phyloP scores from a whole-genome alignment of 2,888 invertebrate species.

The Arge pagana region DNA sequence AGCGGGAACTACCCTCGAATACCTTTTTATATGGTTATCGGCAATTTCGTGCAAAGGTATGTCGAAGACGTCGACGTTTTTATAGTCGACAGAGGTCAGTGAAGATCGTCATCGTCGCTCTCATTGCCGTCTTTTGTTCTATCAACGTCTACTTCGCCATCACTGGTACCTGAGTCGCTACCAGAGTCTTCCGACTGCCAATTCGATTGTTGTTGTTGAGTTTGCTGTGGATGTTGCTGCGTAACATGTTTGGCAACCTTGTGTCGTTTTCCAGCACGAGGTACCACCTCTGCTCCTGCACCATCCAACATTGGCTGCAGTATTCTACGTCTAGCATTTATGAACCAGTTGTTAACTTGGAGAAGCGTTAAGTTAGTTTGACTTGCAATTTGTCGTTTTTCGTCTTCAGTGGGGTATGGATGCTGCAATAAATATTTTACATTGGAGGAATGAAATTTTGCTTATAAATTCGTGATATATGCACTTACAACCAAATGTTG shows the following conservation, averaged over 20 bases:
- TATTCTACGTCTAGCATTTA: slow-evolving; percentile 89
- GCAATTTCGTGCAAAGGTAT: slow-evolving; percentile 56
- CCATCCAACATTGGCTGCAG: slow-evolving; percentile 91
- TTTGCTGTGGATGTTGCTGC: slow-evolving; percentile 43
- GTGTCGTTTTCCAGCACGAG: slow-evolving; percentile 54
- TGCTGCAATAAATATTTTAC: slow-evolving; percentile 66
- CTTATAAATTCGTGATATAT: slow-evolving; percentile 17
- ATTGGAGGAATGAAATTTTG: background rate
- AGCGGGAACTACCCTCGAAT: slow-evolving; percentile 58
- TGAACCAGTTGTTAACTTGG: slow-evolving; percentile 94
- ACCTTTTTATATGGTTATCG: slow-evolving; percentile 59
- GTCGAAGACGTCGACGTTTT: slow-evolving; percentile 48
- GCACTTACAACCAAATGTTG: slow-evolving; percentile 88
- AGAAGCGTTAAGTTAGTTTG: slow-evolving; percentile 87
- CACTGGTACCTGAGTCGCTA: slow-evolving; percentile 54
- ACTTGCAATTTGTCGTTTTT: slow-evolving; percentile 86
- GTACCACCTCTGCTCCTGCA: slow-evolving; percentile 59
- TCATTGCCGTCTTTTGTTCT: slow-evolving; percentile 53
- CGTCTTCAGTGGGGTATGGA: slow-evolving; percentile 94
- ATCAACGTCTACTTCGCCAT: slow-evolving; percentile 49
- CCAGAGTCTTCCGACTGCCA: slow-evolving; percentile 56
- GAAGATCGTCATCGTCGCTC: slow-evolving; percentile 53
- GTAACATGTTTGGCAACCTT: slow-evolving; percentile 59
- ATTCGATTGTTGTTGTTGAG: slow-evolving; percentile 39
- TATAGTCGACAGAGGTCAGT: slow-evolving; percentile 54